Percentiles rank a stretch among this genome's conserved stretches.
Conservation (phyloP, 2,113 vertebrate species). For the Peromyscus leucopus region DNA sequence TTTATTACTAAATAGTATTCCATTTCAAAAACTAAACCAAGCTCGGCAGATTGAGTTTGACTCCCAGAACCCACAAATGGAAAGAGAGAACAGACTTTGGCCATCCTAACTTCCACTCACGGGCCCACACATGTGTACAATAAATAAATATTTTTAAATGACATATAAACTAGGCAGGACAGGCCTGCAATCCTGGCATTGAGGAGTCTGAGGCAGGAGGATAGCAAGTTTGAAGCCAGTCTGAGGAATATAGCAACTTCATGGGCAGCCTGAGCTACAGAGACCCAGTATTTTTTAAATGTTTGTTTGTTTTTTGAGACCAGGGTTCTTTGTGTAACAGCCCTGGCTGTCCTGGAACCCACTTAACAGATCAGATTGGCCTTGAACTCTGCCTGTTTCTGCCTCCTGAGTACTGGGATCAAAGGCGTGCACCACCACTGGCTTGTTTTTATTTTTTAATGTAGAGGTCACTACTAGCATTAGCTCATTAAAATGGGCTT, state of each 20-base stretch:
- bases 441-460: not conserved
- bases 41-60: too few species aligned
- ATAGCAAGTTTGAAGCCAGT: not conserved
- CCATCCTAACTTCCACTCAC: not conserved
- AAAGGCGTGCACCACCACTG: not conserved
- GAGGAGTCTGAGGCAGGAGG: not conserved
- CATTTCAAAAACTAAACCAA: not conserved
- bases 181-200: not conserved
- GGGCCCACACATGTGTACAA: not conserved
- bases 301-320: not conserved
- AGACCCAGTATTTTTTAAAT: not conserved
- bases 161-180: not conserved
- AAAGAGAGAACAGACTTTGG: not conserved
- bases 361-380: not conserved
- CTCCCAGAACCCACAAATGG: not conserved
- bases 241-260: not conserved
- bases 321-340: not conserved
- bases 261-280: not conserved
- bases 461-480: constrained; percentile 43
- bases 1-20: not conserved
- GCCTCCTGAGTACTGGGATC: not conserved
- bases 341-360: not conserved
- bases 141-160: not conserved
- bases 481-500: constrained; percentile 16
- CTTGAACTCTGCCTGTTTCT: not conserved